Conservation (phyloP, 30 jellyfish, hydroid and myxozoan genomes). For the Hydra vulgaris region DNA sequence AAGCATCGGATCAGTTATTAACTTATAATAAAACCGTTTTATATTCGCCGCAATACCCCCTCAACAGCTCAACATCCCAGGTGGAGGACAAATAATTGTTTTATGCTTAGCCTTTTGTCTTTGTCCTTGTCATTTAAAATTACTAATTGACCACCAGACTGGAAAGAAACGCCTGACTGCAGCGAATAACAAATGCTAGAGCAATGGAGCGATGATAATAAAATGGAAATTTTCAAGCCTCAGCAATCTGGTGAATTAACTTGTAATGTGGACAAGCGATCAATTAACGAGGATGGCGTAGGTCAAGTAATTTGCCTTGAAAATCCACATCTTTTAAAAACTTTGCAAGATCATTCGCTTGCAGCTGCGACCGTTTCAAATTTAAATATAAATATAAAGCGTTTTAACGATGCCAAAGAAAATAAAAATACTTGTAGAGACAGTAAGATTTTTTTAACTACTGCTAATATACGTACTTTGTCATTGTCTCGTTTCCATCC, state of each 20-base stretch:
- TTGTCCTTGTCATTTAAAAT: not conserved
- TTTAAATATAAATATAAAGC: not conserved
- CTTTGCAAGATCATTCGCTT: not conserved
- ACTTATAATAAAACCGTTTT: not conserved
- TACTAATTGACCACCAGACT: constrained; percentile 28
- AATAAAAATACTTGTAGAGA: not conserved
- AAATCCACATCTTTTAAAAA: constrained; percentile 3
- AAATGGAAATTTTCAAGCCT: constrained; percentile 38
- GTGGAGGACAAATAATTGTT: not conserved
- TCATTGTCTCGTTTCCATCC: too few relatives aligned
- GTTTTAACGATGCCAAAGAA: not conserved
- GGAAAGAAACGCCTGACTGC: constrained; percentile 34
- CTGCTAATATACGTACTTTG: not conserved
- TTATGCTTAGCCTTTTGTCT: not conserved
- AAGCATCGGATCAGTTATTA: too few relatives aligned
- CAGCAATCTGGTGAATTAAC: constrained; percentile 29
- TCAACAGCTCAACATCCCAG: not conserved
- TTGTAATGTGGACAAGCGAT: constrained; percentile 18
- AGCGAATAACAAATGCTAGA: constrained; percentile 10
- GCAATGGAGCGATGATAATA: constrained; percentile 27
- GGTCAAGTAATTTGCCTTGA: constrained; percentile 13
- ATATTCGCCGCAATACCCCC: too few relatives aligned
- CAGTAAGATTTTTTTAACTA: not conserved
- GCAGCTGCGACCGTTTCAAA: not conserved
- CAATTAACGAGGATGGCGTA: constrained; percentile 5